Evolutionary conservation across 2,797 vertebrate genomes (phyloP), one percentile per base, ranked within the genome.

Genomic region (Tauraco hartlaubi): DNA sequence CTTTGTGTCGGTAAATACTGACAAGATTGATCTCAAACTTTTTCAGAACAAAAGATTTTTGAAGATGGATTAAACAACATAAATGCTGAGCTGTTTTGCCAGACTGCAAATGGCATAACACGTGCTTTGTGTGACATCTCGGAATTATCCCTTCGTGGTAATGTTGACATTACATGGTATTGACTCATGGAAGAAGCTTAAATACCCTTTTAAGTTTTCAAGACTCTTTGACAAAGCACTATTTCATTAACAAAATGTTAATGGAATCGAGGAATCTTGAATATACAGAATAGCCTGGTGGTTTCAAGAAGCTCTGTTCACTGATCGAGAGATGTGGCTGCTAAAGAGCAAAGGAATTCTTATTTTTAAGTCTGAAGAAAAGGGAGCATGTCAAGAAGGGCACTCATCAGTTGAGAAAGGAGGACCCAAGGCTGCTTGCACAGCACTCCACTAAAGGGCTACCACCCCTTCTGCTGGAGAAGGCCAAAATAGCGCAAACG

Each of bases 161-260:
- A 69, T 91, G 89, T 94, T 97, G 94, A 96, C 95, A 84, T 96
- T 97, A 94, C 88, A 92, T 67, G 91, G 73, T 88, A 96, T 79
- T 98, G 90, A 96, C 77, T 96, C 92, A 97, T 58, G 75, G 73
- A 96, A 96, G 72, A 96, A 95, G 82, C 88, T 93, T 92, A 97
- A 97, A 96, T 91, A 90, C 68, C 87, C 73, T 91, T 97, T 97
- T 96, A 97, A 97, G 94, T 96, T 78, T 97, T 91, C 86, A 88
- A 95, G 95, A 71, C 56, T 96, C 91, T 96, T 67, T 94, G 84
- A 97, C 88, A 97, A 95, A 96, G 94, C 91, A 90, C 73, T 92
- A 84, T 96, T 96, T 96, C 91, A 88, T 96, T 97, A 94, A 97
- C 93, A 92, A 97, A 96, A 97, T 95, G 95, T 95, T 95, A 88